These are phyloP conservation scores for Nysson spinosus DNA, from an alignment of 2,888 invertebrate genomes.

Conservation along the genomic window DNA sequence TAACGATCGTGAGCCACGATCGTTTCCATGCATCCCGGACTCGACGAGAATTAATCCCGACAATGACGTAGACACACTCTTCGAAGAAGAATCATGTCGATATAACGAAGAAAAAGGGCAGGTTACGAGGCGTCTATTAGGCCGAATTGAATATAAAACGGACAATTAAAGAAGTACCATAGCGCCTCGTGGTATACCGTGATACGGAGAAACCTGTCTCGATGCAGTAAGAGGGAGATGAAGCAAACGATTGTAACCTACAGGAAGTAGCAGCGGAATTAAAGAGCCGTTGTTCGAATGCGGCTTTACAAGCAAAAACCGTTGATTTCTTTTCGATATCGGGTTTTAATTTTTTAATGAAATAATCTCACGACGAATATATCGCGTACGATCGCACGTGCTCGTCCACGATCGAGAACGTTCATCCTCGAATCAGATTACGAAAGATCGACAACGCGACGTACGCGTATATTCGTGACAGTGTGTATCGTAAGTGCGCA, in stretches of 20 bases:
- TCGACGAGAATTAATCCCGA: conserved; percentile 55
- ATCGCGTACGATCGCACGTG: conserved; percentile 58
- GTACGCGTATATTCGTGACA: conserved; percentile 70
- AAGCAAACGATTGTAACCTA: neutral
- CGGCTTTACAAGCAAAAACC: conserved; percentile 73
- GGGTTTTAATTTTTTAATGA: conserved; percentile 78
- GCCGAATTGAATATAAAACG: too few relatives aligned
- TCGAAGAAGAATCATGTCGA: conserved; percentile 37
- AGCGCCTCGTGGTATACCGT: too few relatives aligned
- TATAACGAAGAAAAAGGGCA: conserved; percentile 11
- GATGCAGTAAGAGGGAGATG: too few relatives aligned
- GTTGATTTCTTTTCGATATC: conserved; percentile 75
- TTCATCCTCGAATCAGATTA: neutral
- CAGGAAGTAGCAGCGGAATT: conserved; percentile 59
- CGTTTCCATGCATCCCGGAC: conserved; percentile 56
- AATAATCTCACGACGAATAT: conserved; percentile 76
- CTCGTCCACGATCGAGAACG: conserved; percentile 16
- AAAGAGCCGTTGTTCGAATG: conserved; percentile 64
- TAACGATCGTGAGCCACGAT: conserved; percentile 8
- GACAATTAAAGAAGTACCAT: too few relatives aligned
- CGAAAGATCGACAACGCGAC: conserved; percentile 41
- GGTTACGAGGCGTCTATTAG: conserved; percentile 20
- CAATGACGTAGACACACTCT: conserved; percentile 52
- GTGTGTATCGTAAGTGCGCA: conserved; percentile 76
- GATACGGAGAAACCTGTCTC: too few relatives aligned